A percentile compares a stretch with the other conserved stretches of the same genome.
These are phyloP conservation scores for Tor tambroides DNA, from an alignment of 2,113 vertebrate species.

Conservation along the genomic window DNA sequence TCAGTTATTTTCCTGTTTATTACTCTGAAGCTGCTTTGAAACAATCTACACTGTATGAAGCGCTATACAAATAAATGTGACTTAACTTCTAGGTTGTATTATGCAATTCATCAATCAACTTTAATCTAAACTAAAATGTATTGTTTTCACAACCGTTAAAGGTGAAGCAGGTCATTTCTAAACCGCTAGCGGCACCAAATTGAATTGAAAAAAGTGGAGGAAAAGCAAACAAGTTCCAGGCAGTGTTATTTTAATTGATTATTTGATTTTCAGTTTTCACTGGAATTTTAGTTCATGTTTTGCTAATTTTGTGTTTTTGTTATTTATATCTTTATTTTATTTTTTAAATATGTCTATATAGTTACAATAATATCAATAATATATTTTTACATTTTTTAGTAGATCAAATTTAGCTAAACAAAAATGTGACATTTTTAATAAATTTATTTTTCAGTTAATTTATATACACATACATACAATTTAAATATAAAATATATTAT, in stretches of 20 bases:
- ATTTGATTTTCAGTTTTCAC: neutral
- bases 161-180: neutral
- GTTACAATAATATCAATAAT: too few species aligned
- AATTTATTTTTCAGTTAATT: neutral
- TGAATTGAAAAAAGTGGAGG: too few species aligned
- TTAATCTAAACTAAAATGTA: neutral
- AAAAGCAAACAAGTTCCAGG: neutral
- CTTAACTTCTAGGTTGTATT: neutral
- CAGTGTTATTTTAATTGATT: neutral
- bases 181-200: neutral
- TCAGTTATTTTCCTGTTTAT: neutral
- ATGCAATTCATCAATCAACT: too few species aligned
- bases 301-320: neutral
- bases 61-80: neutral
- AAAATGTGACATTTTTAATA: neutral
- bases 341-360: too few species aligned
- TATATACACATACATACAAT: neutral
- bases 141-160: neutral
- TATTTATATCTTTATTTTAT: neutral
- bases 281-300: neutral
- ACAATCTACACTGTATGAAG: neutral
- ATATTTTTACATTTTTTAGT: neutral
- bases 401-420: neutral
- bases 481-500: neutral
- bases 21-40: neutral